A percentile compares a stretch with the other conserved stretches of the same genome.
Evolutionary conservation across 2,113 vertebrate genomes (phyloP).

Genomic region (Trochalopteron elliotii): DNA sequence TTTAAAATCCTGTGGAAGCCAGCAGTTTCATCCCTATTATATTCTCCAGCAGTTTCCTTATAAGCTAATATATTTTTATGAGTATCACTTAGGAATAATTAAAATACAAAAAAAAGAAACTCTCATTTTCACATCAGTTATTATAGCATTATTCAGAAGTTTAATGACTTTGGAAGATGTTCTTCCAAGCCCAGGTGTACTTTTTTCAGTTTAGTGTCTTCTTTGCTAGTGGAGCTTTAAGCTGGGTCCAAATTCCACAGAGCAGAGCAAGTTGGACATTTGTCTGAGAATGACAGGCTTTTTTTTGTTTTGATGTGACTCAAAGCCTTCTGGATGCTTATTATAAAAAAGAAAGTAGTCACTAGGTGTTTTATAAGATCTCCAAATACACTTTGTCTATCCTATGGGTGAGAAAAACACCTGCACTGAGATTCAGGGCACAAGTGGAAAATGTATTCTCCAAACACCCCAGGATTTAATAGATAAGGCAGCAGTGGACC

Average conservation of each 20-base stretch:
- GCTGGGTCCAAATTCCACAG: conserved; percentile 22
- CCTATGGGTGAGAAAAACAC: background rate
- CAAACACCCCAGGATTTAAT: background rate
- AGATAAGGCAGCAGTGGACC: background rate
- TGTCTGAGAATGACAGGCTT: conserved; percentile 34
- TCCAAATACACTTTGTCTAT: background rate
- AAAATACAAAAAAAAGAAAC: conserved; percentile 32
- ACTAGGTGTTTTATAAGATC: background rate
- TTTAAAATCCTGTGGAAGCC: conserved; percentile 27
- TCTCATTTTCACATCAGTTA: conserved; percentile 55
- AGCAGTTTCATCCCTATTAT: conserved; percentile 11
- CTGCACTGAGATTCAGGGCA: background rate
- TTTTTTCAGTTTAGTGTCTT: conserved; percentile 16
- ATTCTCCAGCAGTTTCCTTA: conserved; percentile 36
- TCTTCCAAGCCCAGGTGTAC: conserved; percentile 54
- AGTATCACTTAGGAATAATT: conserved; percentile 65
- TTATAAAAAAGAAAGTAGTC: conserved; percentile 11
- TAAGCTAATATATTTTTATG: conserved; percentile 64
- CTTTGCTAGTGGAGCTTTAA: background rate
- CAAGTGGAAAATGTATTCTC: background rate
- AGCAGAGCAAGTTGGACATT: conserved; percentile 12
- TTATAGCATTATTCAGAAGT: conserved; percentile 44
- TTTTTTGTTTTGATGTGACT: conserved; percentile 24
- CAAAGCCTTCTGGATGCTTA: conserved; percentile 14
- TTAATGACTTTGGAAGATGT: conserved; percentile 31